Evolutionary conservation across 1,140 invertebrate genomes (phyloP), one percentile per base, ranked within the genome.

Genomic region (Drosophila ohnishii): DNA sequence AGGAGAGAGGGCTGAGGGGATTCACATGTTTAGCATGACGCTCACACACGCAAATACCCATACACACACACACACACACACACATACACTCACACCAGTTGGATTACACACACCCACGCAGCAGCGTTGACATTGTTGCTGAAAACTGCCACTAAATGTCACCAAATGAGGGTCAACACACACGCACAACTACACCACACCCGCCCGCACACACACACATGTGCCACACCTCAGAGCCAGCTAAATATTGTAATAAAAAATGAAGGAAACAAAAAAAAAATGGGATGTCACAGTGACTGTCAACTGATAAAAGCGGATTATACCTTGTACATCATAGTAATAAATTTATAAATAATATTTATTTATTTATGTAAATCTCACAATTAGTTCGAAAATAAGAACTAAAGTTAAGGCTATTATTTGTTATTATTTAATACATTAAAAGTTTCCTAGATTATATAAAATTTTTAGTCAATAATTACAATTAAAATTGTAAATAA

Each of bases 131-230:
- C 69, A 69, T 75, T 51, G 57, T 67, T 67, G 66, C 65, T 64
- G 59, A 58, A 78, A 72, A 78, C 56, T 61, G 67, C 84, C 80
- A 88, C 80, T 88, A 87, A 87, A 87, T 88, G 84, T 84, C 84
- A 84, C 72, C 84, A 87, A 87, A 87, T 87, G 84, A 87, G 84
- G 84, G 84, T 88, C 84, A 87, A 69, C 80, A 71, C 70, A 61
- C 47, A 48, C 60, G 44, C 47, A 39, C 55, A 74, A 28, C 25
- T 28, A 65, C 80, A 71, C 11, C 48, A 39, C 45, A 76, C 67
- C 74, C 28, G 42, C 53, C 9, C 30, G 64, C 10, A 57, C 47
- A 30, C 25, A 48, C 35, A 44, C 19, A 73, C 28, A 59, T 19
- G 48, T 25, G 64, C 40, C 74, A 77, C 53, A 77, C 74, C 63